These are phyloP conservation scores for Erannis defoliaria DNA, from an alignment of 2,888 invertebrate genomes.

Conservation along the genomic window DNA sequence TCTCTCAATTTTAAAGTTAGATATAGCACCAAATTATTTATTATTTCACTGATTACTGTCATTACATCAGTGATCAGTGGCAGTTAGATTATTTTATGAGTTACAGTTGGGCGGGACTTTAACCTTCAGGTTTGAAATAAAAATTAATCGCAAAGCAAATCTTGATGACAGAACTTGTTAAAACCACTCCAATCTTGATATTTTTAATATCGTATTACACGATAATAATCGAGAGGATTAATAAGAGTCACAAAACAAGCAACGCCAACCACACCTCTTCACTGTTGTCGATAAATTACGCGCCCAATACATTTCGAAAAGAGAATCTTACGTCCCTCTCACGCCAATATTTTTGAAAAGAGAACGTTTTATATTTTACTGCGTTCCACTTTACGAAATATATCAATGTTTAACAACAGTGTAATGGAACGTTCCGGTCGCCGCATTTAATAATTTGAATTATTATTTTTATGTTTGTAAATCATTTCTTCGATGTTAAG, in stretches of 20 bases:
- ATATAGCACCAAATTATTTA: not conserved
- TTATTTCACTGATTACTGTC: too few relatives aligned
- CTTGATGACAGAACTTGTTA: constrained; percentile 39
- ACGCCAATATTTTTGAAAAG: constrained; percentile 50
- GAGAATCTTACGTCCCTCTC: constrained; percentile 32
- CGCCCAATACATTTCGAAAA: constrained; percentile 53
- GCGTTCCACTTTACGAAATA: constrained; percentile 45
- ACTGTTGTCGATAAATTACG: constrained; percentile 56
- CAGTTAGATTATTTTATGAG: too few relatives aligned
- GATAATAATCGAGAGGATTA: constrained; percentile 50
- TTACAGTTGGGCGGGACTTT: constrained; percentile 4
- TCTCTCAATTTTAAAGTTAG: not conserved
- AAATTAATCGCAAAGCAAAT: constrained; percentile 27
- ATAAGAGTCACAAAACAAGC: constrained; percentile 59
- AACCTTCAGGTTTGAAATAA: constrained; percentile 7
- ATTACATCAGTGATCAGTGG: too few relatives aligned
- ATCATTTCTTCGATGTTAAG: constrained; percentile 79
- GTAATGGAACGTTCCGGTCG: constrained; percentile 58
- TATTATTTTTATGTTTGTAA: constrained; percentile 74
- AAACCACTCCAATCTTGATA: constrained; percentile 41
- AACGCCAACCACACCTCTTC: constrained; percentile 55
- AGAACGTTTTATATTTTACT: constrained; percentile 39
- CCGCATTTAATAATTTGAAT: constrained; percentile 67
- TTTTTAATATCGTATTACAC: constrained; percentile 47
- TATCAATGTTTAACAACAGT: constrained; percentile 66